These are phyloP conservation scores for Capitulum mitella DNA, from an alignment of 2,888 invertebrate species.

Conservation along the genomic window DNA sequence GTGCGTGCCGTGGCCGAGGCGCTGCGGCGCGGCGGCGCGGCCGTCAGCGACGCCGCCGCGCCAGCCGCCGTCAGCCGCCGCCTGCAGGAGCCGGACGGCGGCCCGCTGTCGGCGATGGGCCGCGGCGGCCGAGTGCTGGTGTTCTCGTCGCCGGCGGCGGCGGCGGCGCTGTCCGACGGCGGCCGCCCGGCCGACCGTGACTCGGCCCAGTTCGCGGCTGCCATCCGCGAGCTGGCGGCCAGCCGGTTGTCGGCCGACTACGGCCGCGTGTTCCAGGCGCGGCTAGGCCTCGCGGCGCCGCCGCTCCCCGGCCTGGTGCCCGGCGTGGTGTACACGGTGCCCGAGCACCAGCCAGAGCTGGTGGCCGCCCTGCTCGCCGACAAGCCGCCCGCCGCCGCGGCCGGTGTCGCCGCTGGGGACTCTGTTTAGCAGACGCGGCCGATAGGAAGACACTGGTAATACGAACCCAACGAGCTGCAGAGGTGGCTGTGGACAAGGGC, in stretches of 20 bases:
- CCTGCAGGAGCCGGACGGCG: not conserved
- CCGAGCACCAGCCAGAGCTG: not conserved
- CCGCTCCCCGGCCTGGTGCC: not conserved
- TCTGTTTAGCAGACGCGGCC: too few relatives aligned
- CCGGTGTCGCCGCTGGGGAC: too few relatives aligned
- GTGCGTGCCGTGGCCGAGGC: not conserved
- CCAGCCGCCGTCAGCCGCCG: not conserved
- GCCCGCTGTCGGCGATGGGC: not conserved
- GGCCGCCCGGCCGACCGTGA: not conserved
- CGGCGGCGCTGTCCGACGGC: not conserved
- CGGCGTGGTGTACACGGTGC: not conserved
- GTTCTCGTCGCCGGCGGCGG: not conserved
- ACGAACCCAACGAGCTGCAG: too few relatives aligned
- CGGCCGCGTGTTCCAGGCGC: constrained; percentile 6
- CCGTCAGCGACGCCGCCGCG: not conserved
- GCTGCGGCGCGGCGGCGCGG: not conserved
- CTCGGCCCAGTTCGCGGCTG: not conserved
- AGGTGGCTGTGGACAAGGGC: too few relatives aligned
- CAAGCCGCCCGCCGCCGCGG: too few relatives aligned
- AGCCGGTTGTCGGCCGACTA: not conserved
- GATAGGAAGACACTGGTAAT: too few relatives aligned
- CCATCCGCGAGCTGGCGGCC: not conserved
- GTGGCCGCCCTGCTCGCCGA: not conserved
- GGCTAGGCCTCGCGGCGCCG: not conserved
- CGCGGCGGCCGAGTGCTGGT: not conserved